phyloP scores from a whole-genome alignment of 2,113 vertebrate genomes.

The Fregetta grallaria region DNA sequence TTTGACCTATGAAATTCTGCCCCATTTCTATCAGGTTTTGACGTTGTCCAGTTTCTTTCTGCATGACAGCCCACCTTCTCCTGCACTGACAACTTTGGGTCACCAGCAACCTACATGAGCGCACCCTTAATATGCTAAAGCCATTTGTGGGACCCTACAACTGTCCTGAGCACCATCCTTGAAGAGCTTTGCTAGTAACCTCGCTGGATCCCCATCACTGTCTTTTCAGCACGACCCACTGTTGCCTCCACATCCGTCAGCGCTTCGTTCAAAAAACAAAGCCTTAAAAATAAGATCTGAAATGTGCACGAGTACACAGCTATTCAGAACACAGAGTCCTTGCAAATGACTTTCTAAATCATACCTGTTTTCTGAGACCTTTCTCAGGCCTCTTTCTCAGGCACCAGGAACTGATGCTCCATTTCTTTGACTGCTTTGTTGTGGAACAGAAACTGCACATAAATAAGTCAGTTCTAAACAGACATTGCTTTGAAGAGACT shows the following conservation, averaged over 20 bases:
- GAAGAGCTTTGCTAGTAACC: not conserved
- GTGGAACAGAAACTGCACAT: constrained; percentile 32
- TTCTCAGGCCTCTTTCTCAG: constrained; percentile 49
- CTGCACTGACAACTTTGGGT: not conserved
- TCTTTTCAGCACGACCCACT: not conserved
- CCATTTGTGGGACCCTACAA: not conserved
- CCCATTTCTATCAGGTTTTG: not conserved
- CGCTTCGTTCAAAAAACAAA: not conserved
- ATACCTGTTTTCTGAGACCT: constrained; percentile 41
- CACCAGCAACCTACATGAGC: not conserved
- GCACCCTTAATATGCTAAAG: not conserved
- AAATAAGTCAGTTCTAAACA: constrained; percentile 61
- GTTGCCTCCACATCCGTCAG: not conserved
- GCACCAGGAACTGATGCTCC: constrained; percentile 23
- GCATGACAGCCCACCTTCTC: not conserved
- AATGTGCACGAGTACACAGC: not conserved
- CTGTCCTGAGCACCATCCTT: not conserved
- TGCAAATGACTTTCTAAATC: not conserved
- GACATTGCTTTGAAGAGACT: constrained; percentile 59
- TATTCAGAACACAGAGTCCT: not conserved
- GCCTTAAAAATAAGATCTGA: not conserved
- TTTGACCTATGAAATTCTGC: not conserved
- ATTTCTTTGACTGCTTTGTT: constrained; percentile 36
- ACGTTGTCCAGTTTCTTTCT: not conserved
- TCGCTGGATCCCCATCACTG: not conserved